These are phyloP conservation scores for Burhinus oedicnemus DNA, from an alignment of 2,113 vertebrate genomes.

Conservation along the genomic window DNA sequence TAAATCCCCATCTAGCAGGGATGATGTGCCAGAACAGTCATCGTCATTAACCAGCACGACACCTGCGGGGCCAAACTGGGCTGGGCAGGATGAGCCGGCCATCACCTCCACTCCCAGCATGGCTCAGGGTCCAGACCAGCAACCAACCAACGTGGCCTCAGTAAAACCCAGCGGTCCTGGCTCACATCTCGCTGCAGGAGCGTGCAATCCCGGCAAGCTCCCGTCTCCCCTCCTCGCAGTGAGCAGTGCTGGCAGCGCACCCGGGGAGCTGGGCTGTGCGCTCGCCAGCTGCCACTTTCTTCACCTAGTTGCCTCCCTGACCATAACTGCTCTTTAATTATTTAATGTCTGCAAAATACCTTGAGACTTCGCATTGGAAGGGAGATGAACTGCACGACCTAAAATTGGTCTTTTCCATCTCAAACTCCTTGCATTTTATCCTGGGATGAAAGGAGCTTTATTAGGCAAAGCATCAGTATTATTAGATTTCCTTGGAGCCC, in stretches of 20 bases:
- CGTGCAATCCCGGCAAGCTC: too few relatives aligned
- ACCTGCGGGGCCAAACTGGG: background rate
- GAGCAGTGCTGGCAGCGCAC: too few relatives aligned
- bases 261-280: background rate
- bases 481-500: slow-evolving; percentile 72
- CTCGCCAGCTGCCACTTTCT: background rate
- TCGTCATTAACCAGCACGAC: rapidly evolving
- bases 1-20: background rate
- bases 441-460: slow-evolving; percentile 71
- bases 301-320: background rate
- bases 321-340: slow-evolving; percentile 50
- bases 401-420: slow-evolving; percentile 55
- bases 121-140: rapidly evolving
- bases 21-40: background rate
- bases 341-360: slow-evolving; percentile 51
- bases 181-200: rapidly evolving
- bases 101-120: rapidly evolving
- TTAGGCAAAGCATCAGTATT: slow-evolving; percentile 67
- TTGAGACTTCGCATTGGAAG: slow-evolving; percentile 10
- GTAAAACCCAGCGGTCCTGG: background rate
- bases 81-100: background rate
- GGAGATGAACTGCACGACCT: slow-evolving; percentile 32
- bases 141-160: background rate
- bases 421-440: slow-evolving; percentile 58
- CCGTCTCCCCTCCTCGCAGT: too few relatives aligned